These are phyloP conservation scores for Tinamus major DNA, from an alignment of 2,797 vertebrate species.

Conservation along the genomic window DNA sequence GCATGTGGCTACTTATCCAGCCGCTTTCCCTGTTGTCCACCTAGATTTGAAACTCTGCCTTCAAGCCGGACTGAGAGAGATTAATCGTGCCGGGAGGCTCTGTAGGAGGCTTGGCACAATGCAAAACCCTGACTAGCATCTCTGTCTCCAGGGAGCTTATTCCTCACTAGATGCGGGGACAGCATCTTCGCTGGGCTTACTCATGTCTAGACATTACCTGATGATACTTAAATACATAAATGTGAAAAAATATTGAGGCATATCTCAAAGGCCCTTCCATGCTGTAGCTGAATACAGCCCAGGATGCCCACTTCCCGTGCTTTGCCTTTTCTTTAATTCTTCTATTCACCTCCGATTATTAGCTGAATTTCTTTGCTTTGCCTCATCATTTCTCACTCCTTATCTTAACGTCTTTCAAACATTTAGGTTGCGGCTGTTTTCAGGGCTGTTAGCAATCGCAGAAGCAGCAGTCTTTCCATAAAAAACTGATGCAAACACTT, in stretches of 20 bases:
- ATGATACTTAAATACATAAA: background rate
- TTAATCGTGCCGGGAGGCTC: background rate
- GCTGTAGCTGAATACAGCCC: background rate
- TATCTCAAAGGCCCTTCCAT: background rate
- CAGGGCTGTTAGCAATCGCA: background rate
- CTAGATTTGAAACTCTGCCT: background rate
- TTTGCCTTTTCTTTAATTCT: background rate
- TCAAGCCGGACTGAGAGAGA: background rate
- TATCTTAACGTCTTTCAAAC: background rate
- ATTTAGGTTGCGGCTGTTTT: background rate
- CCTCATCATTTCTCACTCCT: background rate
- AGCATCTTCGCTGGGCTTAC: background rate
- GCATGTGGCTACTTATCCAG: background rate
- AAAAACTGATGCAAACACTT: background rate
- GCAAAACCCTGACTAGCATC: rapidly evolving
- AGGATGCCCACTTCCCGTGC: background rate
- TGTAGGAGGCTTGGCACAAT: background rate
- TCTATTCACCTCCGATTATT: background rate
- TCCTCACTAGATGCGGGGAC: background rate
- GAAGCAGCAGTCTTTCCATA: background rate
- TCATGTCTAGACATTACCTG: background rate
- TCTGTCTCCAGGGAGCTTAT: background rate
- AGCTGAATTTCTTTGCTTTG: background rate
- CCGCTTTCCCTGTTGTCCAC: background rate
- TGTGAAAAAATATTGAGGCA: background rate